Evolutionary conservation across 2,113 vertebrate species (phyloP).

Genomic region (Neotragus moschatus): DNA sequence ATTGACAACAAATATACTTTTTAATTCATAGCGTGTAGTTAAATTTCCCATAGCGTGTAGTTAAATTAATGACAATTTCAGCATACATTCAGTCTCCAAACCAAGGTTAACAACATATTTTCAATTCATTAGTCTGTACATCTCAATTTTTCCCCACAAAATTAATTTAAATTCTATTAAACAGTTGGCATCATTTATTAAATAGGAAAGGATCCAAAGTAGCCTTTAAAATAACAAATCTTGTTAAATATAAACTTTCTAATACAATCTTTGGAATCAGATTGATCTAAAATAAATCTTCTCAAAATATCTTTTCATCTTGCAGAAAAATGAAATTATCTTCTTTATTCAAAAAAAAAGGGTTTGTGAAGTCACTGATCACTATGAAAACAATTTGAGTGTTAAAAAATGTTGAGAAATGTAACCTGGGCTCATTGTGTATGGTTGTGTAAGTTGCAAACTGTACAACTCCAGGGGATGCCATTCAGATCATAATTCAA

Average conservation of each 20-base stretch:
- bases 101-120: constrained; percentile 11
- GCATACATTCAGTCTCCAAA: neutral
- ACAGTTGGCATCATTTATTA: constrained; percentile 18
- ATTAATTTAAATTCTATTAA: constrained; percentile 36
- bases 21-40: neutral
- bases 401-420: neutral
- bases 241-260: neutral
- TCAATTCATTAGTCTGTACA: constrained; percentile 28
- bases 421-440: neutral
- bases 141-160: constrained; percentile 16
- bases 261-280: neutral
- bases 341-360: neutral
- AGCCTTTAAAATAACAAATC: neutral
- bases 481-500: neutral
- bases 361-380: neutral
- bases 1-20: neutral
- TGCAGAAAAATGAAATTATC: neutral
- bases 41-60: neutral
- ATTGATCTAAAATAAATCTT: constrained; percentile 8
- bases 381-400: neutral
- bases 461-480: neutral
- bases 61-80: constrained; percentile 13
- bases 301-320: neutral
- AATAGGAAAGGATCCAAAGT: constrained; percentile 15
- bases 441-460: neutral